A percentile compares a stretch with the other conserved stretches of the same genome.
Conservation (phyloP, 2,797 vertebrate species). For the Amniataba percoides region DNA sequence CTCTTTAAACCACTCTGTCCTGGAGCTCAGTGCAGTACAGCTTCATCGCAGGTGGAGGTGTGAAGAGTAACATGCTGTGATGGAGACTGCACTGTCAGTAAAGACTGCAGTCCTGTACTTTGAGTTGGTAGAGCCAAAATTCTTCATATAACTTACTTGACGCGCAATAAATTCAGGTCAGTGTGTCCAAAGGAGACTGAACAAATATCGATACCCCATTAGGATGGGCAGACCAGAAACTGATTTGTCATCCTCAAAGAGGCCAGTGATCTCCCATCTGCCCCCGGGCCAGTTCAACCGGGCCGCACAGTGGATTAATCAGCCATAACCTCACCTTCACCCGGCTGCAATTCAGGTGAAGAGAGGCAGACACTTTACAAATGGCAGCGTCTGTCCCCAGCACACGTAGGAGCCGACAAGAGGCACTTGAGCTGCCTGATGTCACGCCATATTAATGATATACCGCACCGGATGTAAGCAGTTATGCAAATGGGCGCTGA, state of each 20-base stretch:
- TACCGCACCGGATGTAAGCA: conserved; percentile 24
- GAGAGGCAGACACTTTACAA: conserved; percentile 24
- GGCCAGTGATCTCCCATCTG: not conserved
- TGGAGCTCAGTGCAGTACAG: too few relatives aligned
- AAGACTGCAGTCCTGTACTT: not conserved
- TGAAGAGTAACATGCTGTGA: too few relatives aligned
- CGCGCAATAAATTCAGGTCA: not conserved
- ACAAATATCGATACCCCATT: not conserved
- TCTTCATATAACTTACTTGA: not conserved
- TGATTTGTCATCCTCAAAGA: conserved; percentile 7
- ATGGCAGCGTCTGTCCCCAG: conserved; percentile 25
- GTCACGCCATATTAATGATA: conserved; percentile 42
- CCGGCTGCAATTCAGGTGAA: conserved; percentile 23
- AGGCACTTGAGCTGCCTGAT: conserved; percentile 46
- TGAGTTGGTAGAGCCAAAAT: not conserved
- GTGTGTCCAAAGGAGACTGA: not conserved
- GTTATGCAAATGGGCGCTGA: conserved; percentile 48
- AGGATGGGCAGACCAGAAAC: not conserved
- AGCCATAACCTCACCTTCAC: conserved; percentile 42
- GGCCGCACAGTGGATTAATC: not conserved
- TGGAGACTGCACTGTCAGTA: too few relatives aligned
- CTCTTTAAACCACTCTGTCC: too few relatives aligned
- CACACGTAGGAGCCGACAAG: conserved; percentile 25
- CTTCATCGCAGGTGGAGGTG: too few relatives aligned
- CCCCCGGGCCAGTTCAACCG: not conserved